phyloP scores from a whole-genome alignment of 2,888 invertebrate genomes.

The Lochmaea crataegi region DNA sequence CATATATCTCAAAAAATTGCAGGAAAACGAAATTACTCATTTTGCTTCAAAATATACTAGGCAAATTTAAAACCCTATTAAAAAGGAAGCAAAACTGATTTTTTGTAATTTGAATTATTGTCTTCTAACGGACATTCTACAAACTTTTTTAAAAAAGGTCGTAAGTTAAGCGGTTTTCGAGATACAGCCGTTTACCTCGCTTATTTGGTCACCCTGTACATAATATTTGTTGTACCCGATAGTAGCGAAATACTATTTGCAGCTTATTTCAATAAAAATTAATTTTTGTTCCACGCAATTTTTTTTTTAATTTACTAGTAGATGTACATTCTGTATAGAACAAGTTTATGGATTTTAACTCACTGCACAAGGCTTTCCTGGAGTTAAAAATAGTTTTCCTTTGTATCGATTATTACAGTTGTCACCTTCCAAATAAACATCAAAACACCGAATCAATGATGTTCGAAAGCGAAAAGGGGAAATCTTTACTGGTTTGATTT shows the following conservation, averaged over 20 bases:
- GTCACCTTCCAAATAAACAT: background rate
- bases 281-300: background rate
- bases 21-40: too few relatives aligned
- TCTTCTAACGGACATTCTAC: too few relatives aligned
- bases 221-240: too few relatives aligned
- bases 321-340: background rate
- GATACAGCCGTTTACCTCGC: too few relatives aligned
- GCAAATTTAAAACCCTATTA: too few relatives aligned
- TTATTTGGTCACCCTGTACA: too few relatives aligned
- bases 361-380: background rate
- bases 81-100: too few relatives aligned
- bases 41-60: too few relatives aligned
- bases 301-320: background rate
- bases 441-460: background rate
- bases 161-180: too few relatives aligned
- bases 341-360: constrained; percentile 3
- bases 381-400: constrained; percentile 4
- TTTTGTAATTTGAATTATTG: too few relatives aligned
- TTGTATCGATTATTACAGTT: background rate
- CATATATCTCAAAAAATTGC: too few relatives aligned
- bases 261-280: background rate
- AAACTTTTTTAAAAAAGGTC: too few relatives aligned
- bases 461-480: constrained; percentile 23
- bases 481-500: constrained; percentile 18
- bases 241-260: background rate